These are phyloP conservation scores for Sylvia atricapilla DNA, from an alignment of 2,113 vertebrate genomes.

Conservation along the genomic window DNA sequence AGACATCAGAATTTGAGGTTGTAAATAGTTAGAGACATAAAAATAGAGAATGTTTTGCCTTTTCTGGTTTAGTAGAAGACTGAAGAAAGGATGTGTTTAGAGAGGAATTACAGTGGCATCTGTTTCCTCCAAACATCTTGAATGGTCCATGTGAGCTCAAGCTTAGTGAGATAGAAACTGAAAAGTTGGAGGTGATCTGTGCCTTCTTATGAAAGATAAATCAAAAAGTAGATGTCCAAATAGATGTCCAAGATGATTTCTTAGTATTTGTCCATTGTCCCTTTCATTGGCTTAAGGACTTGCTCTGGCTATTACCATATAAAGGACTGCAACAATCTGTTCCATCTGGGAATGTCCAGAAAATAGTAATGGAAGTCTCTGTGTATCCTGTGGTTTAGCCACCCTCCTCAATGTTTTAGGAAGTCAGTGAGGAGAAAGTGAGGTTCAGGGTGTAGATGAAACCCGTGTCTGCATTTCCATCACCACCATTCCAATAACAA, in stretches of 20 bases:
- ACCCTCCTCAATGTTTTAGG: not conserved
- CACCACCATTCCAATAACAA: rapidly evolving
- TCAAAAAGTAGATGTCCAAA: not conserved
- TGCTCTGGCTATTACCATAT: not conserved
- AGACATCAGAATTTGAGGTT: not conserved
- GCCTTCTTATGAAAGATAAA: not conserved
- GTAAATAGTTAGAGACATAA: not conserved
- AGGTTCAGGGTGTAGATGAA: not conserved
- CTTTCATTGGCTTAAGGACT: not conserved
- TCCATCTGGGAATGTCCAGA: not conserved
- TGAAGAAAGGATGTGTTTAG: not conserved
- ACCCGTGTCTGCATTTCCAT: not conserved
- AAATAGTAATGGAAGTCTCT: not conserved
- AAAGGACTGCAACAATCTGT: not conserved
- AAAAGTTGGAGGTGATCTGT: not conserved
- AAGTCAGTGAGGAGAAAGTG: not conserved
- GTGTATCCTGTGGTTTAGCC: not conserved
- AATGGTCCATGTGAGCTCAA: not conserved
- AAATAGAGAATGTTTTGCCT: not conserved
- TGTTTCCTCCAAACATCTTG: not conserved
- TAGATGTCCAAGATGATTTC: not conserved
- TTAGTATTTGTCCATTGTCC: not conserved
- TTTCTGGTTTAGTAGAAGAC: not conserved
- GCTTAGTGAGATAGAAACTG: not conserved
- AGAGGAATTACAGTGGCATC: not conserved